Evolutionary conservation across 2,888 invertebrate genomes (phyloP).

Genomic region (Agrotis segetum): DNA sequence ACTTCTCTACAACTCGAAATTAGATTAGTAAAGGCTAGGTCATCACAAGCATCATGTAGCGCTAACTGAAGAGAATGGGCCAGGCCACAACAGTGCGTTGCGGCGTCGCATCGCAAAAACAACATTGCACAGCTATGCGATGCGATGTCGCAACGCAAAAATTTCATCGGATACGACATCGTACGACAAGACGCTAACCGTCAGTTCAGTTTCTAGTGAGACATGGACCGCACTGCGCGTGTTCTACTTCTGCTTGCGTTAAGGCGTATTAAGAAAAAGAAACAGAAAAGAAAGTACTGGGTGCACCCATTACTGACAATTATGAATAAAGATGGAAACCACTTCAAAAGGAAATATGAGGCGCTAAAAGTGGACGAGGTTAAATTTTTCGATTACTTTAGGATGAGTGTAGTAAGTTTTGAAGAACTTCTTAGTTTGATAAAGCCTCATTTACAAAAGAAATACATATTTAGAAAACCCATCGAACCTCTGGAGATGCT

Average conservation of each 20-base stretch:
- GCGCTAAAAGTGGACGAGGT: conserved; percentile 41
- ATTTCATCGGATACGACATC: conserved; percentile 35
- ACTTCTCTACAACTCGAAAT: conserved; percentile 35
- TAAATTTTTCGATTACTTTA: conserved; percentile 43
- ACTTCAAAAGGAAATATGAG: conserved; percentile 37
- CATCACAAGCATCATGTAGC: conserved; percentile 33
- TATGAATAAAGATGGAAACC: conserved; percentile 32
- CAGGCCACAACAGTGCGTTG: conserved; percentile 29
- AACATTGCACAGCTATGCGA: conserved; percentile 32
- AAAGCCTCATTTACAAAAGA: conserved; percentile 31
- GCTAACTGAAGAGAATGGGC: conserved; percentile 40
- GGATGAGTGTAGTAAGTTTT: conserved; percentile 42
- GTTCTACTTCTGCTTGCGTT: conserved; percentile 30
- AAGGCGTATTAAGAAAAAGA: conserved; percentile 32
- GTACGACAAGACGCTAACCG: conserved; percentile 29
- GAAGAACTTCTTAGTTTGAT: conserved; percentile 39
- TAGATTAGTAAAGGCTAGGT: conserved; percentile 21
- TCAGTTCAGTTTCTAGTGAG: conserved; percentile 26
- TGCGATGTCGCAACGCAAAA: conserved; percentile 34
- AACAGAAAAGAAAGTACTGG: conserved; percentile 38
- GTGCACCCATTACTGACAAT: conserved; percentile 30
- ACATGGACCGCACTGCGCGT: conserved; percentile 36
- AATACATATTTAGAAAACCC: conserved; percentile 36
- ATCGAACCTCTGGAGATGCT: conserved; percentile 36
- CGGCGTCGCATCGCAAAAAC: conserved; percentile 35